Evolutionary conservation across 2,113 vertebrate genomes (phyloP), one percentile per base, ranked within the genome.

Genomic region (Corvus hawaiiensis): DNA sequence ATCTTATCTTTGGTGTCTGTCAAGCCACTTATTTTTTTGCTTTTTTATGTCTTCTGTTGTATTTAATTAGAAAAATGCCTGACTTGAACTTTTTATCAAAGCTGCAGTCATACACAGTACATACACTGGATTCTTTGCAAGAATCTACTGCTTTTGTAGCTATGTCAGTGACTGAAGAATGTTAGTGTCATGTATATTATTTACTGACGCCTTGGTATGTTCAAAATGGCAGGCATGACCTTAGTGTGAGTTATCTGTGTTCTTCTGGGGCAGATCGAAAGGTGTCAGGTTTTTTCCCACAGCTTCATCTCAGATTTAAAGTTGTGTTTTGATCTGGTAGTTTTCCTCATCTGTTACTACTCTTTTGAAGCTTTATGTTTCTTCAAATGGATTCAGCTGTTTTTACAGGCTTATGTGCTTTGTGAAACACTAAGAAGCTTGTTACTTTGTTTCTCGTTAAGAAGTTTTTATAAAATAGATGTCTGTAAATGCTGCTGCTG

Each of bases 1-100:
- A 87, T 93, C 89, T 96, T 95, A 72, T 84, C 77, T 94, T 6
- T 52, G n/a, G 35, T 92, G 48, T 86, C 62, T 89, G 86, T 92
- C 89, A 92, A 82, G 62, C 56, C 41, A 39, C 64, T 84, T 87
- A 61, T 91, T 83, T 92, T 48, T 72, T 56, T 78, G 48, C 44
- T 87, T 89, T 78, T 68, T 28, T 58, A 5, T 82, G 85, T 95
- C 68, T 97, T 84, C 77, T 88, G 63, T 80, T 75, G 43, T 30
- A 87, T 87, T 84, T 89, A 81, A 79, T 89, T 89, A 84, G 44
- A 87, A 77, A 94, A 90, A 64, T 91, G 27, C 66, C 44, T 87
- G 35, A 59, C 61, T 90, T 85, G 54, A 64, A 30, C 48, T 27
- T 27, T 82, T 82, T 49, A 21, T 84, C 67, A 80, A 41, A 61